A percentile compares a stretch with the other conserved stretches of the same genome.
These are phyloP conservation scores for Hemibagrus wyckioides DNA, from an alignment of 2,113 vertebrate species.

Conservation along the genomic window DNA sequence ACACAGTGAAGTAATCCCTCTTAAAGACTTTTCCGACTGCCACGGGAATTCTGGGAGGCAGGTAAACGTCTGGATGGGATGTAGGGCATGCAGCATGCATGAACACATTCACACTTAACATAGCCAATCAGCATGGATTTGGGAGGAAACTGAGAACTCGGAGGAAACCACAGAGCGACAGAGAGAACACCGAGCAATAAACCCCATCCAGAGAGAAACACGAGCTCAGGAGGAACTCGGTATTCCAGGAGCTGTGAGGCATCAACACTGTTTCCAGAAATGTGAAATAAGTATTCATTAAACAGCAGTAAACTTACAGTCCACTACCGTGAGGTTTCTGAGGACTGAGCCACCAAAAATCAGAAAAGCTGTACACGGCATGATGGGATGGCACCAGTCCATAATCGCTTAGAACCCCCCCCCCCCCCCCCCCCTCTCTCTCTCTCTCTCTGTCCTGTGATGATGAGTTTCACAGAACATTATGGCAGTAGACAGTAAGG, in stretches of 20 bases:
- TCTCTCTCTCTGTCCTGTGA: constrained; percentile 12
- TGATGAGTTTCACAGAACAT: constrained; percentile 29
- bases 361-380: constrained; percentile 23
- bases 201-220: not conserved
- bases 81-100: not conserved
- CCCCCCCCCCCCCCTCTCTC: not conserved
- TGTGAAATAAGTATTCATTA: constrained; percentile 4
- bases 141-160: not conserved
- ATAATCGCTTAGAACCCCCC: not conserved
- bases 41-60: not conserved
- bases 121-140: no score
- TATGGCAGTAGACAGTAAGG: constrained; percentile 7
- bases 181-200: not conserved
- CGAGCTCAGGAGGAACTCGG: not conserved
- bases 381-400: not conserved
- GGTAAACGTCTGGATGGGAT: not conserved
- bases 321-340: not conserved
- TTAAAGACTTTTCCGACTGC: not conserved
- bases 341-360: not conserved
- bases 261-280: not conserved
- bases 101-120: not conserved
- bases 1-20: not conserved
- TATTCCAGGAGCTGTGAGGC: not conserved
- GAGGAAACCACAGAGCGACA: not conserved
- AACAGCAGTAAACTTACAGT: not conserved